These are phyloP conservation scores for Cyanoliseus patagonus DNA, from an alignment of 2,113 vertebrate species.

Conservation along the genomic window DNA sequence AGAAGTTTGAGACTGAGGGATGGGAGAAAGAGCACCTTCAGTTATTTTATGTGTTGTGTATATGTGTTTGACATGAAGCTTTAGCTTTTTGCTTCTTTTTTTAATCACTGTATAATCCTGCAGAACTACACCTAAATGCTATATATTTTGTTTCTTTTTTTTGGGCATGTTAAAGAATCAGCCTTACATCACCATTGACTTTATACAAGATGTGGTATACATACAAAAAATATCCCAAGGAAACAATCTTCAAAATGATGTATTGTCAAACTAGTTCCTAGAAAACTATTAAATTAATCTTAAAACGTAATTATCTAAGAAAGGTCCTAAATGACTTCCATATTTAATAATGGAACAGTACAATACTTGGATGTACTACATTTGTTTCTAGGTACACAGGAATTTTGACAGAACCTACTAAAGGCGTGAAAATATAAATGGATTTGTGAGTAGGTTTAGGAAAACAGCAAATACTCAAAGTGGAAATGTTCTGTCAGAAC, in stretches of 20 bases:
- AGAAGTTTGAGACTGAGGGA: background rate
- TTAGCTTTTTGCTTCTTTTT: background rate
- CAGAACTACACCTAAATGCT: background rate
- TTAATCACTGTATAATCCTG: background rate
- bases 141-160: background rate
- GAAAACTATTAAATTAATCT: background rate
- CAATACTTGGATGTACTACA: background rate
- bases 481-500: background rate
- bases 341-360: background rate
- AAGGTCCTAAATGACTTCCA: background rate
- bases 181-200: background rate
- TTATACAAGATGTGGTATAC: background rate
- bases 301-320: background rate
- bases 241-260: background rate
- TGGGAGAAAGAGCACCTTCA: background rate
- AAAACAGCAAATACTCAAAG: background rate
- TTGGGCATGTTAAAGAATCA: background rate
- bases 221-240: background rate
- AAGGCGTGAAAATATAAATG: background rate
- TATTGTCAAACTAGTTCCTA: background rate
- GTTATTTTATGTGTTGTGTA: background rate
- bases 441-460: background rate
- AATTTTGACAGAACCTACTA: background rate
- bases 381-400: background rate
- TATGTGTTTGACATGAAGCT: background rate